phyloP scores from a whole-genome alignment of 1,140 invertebrate species.

The Drosophila tsacasi region DNA sequence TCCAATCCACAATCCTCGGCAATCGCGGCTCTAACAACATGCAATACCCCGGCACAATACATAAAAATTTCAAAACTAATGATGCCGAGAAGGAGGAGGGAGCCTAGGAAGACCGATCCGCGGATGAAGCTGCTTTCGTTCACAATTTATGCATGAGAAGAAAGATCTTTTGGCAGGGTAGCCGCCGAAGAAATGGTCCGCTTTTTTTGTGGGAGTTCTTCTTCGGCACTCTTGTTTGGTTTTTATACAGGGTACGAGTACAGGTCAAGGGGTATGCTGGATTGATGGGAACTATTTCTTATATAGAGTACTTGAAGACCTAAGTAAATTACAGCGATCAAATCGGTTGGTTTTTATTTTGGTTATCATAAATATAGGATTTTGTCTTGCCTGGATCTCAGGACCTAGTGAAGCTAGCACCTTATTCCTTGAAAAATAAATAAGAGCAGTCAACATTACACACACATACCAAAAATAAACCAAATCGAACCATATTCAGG shows the following conservation, averaged over 20 bases:
- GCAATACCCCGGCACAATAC: slow-evolving; percentile 54
- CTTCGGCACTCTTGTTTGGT: slow-evolving; percentile 21
- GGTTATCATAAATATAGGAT: no score
- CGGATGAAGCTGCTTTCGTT: slow-evolving; percentile 52
- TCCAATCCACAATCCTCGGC: slow-evolving; percentile 53
- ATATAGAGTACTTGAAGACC: no score
- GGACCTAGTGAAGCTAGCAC: background rate
- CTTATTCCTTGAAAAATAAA: background rate
- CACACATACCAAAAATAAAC: background rate
- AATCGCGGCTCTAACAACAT: slow-evolving; percentile 55
- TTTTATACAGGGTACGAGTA: slow-evolving; percentile 4
- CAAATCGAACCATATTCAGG: background rate
- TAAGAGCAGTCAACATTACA: no score
- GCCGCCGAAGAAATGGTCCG: slow-evolving; percentile 70
- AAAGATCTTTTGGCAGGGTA: slow-evolving; percentile 58
- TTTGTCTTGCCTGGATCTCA: background rate
- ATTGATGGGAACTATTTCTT: background rate
- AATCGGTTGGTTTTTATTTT: no score
- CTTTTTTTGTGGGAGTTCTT: slow-evolving; percentile 55
- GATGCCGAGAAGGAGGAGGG: slow-evolving; percentile 39
- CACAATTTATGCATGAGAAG: slow-evolving; percentile 80
- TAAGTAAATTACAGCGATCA: no score
- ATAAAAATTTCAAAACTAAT: slow-evolving; percentile 76
- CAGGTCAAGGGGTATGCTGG: slow-evolving; percentile 13
- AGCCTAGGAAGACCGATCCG: slow-evolving; percentile 24